A percentile compares a stretch with the other conserved stretches of the same genome.
phyloP scores from a whole-genome alignment of 2,113 vertebrate genomes.

The Oenanthe oenanthe region DNA sequence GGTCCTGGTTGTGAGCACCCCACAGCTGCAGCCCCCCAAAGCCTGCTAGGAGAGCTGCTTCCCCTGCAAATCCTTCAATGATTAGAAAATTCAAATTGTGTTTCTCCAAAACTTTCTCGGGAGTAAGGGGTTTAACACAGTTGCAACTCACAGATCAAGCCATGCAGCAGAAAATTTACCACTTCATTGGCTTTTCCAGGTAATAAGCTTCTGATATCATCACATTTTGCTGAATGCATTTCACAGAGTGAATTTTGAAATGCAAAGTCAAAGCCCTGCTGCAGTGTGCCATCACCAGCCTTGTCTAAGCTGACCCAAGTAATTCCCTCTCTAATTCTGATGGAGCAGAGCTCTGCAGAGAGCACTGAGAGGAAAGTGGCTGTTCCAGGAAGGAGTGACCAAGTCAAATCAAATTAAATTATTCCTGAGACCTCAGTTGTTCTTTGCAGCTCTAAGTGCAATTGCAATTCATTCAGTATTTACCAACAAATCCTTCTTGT shows the following conservation, averaged over 20 bases:
- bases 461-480: not conserved
- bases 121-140: not conserved
- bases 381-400: not conserved
- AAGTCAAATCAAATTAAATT: not conserved
- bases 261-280: conserved; percentile 28
- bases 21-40: not conserved
- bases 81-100: not conserved
- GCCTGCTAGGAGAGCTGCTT: not conserved
- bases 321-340: not conserved
- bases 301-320: conserved; percentile 11
- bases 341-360: not conserved
- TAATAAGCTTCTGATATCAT: not conserved
- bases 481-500: not conserved
- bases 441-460: not conserved
- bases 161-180: not conserved
- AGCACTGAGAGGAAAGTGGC: not conserved
- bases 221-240: not conserved
- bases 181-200: conserved; percentile 1
- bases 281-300: not conserved
- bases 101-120: not conserved
- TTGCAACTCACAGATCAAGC: not conserved
- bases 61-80: not conserved
- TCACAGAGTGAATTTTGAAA: not conserved
- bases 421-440: not conserved
- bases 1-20: not conserved